Evolutionary conservation across 2,797 vertebrate genomes (phyloP), one percentile per base, ranked within the genome.

Genomic region (Lepilemur ruficaudatus): DNA sequence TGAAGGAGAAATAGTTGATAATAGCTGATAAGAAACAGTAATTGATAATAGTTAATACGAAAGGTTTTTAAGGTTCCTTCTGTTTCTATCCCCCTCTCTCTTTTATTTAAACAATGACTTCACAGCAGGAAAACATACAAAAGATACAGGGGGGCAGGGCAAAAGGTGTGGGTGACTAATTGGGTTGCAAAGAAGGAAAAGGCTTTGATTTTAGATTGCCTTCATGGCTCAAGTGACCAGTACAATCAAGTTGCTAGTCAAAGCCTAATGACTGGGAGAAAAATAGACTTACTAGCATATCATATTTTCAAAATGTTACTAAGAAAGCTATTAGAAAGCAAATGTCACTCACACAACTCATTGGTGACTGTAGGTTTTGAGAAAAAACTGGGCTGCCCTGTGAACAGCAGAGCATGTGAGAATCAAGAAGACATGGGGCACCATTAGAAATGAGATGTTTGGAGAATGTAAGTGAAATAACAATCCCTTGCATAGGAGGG

Each of bases 51-150:
- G 38, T 70, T 72, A 38, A 61, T 85, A 69, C 30, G 12, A 94
- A 93, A 50, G 4, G 5, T 55, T 25, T 85, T 91, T 25, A 88
- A 2, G 13, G 32, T 46, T 52, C 23, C 12, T 9, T 76, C 22
- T 73, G 20, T n/a, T 65, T 9, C 2, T 6, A 11, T 65, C 25
- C 35, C 10, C 5, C 30, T 43, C 38, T 25, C 13, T 17, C 43
- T 32, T 65, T 83, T 63, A n/a, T 63, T 87, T 92, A 92, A 82
- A 67, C 15, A 70, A 67, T 70, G 38, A 75, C 55, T 92, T 94
- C 30, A 75, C 65, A 80, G 25, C 15, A 82, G 35, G 25, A 86
- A 82, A 61, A 82, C 59, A 7, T 22, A 38, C 22, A 86, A 75
- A 94, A 75, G 59, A 61, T 2, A 94, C 17, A 43, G 32, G 17